phyloP scores from a whole-genome alignment of 2,113 vertebrate species.

The Dendropsophus ebraccatus region DNA sequence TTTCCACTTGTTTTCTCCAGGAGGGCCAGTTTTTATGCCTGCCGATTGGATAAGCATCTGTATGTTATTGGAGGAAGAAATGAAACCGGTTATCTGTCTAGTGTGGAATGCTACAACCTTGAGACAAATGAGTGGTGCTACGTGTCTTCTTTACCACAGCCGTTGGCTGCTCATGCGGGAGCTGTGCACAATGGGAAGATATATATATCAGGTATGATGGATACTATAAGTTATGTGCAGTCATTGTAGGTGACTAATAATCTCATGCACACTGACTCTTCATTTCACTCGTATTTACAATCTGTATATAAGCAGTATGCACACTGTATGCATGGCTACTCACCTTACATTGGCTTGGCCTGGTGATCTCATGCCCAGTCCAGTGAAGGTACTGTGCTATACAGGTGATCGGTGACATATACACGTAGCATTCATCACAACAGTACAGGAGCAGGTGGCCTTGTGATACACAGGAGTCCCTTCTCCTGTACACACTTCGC shows the following conservation, averaged over 20 bases:
- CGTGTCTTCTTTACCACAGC: conserved; percentile 90
- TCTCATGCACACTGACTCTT: too few species aligned
- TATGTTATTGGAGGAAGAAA: conserved; percentile 97
- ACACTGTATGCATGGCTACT: too few species aligned
- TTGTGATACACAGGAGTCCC: too few species aligned
- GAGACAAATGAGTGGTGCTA: conserved; percentile 99
- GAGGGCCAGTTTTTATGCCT: conserved; percentile 99
- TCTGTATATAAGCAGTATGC: too few species aligned
- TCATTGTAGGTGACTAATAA: neutral
- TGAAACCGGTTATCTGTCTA: conserved; percentile 95
- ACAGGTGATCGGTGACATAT: too few species aligned
- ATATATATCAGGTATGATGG: conserved; percentile 93
- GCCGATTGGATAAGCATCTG: conserved; percentile 93
- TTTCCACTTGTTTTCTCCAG: conserved; percentile 72
- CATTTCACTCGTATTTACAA: neutral
- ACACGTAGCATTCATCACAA: too few species aligned
- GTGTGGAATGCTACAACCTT: conserved; percentile 95
- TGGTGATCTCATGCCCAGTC: too few species aligned
- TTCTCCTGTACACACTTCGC: too few species aligned
- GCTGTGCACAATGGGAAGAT: conserved; percentile 97
- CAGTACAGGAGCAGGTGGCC: too few species aligned
- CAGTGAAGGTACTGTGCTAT: too few species aligned
- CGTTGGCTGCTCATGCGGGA: conserved; percentile 94
- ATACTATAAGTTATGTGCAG: neutral
- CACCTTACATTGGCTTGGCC: too few species aligned